Conservation (phyloP, 1,140 invertebrate genomes). For the Augochlora pura region DNA sequence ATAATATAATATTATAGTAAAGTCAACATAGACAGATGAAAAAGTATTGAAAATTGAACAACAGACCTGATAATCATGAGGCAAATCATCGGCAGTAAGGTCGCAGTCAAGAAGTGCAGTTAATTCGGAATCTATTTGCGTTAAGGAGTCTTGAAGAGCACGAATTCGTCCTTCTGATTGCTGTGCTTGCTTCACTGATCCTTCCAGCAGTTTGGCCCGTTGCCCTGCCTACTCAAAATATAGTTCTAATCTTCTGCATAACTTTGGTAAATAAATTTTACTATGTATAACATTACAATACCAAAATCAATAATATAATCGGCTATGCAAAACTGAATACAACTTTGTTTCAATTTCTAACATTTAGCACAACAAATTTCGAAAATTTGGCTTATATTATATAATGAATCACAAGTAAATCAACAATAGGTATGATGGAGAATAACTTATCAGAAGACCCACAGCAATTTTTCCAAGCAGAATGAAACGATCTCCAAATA, state of each 20-base stretch:
- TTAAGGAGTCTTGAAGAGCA: slow-evolving; percentile 89
- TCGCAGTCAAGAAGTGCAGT: slow-evolving; percentile 89
- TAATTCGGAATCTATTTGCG: slow-evolving; percentile 85
- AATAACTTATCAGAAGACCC: neutral
- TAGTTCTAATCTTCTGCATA: slow-evolving; percentile 52
- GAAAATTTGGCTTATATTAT: neutral
- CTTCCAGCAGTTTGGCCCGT: slow-evolving; percentile 87
- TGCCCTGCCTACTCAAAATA: slow-evolving; percentile 84
- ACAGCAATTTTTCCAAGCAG: slow-evolving; percentile 9
- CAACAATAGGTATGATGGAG: neutral
- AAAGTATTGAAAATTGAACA: slow-evolving; percentile 26
- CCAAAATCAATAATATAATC: neutral
- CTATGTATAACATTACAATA: neutral
- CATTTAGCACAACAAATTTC: neutral
- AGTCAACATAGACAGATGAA: neutral
- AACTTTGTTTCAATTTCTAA: neutral
- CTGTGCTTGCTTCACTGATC: slow-evolving; percentile 89
- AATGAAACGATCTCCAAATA: slow-evolving; percentile 1
- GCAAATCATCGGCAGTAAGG: slow-evolving; percentile 89
- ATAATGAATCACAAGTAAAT: neutral
- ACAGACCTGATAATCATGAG: slow-evolving; percentile 89
- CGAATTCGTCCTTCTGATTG: slow-evolving; percentile 88
- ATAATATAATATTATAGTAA: slow-evolving; percentile 3
- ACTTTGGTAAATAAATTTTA: slow-evolving; percentile 12
- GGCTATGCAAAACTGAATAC: neutral